These are phyloP conservation scores for Phocoena sinus DNA, from an alignment of 2,113 vertebrate genomes.

Conservation along the genomic window DNA sequence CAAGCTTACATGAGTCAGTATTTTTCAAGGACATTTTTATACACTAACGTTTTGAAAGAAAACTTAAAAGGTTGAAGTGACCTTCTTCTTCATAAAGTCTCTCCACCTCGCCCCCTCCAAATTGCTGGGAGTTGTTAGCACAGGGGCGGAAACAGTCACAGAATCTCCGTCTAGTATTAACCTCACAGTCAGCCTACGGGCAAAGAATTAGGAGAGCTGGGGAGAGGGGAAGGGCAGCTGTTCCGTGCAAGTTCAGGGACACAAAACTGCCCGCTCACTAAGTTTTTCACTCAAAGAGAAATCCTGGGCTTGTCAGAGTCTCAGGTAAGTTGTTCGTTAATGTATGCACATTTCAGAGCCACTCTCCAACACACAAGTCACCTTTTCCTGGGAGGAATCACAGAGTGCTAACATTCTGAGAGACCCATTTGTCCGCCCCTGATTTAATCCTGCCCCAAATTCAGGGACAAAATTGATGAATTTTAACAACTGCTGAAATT, in stretches of 20 bases:
- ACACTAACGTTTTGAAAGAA: not conserved
- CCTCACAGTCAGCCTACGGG: not conserved
- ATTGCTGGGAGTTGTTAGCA: not conserved
- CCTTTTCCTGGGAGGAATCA: not conserved
- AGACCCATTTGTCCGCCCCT: not conserved
- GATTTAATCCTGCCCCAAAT: not conserved
- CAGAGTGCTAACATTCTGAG: too few relatives aligned
- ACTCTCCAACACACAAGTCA: not conserved
- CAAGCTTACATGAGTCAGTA: not conserved
- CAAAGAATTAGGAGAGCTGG: not conserved
- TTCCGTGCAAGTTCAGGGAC: not conserved
- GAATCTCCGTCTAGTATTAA: rapidly evolving
- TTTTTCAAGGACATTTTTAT: constrained; percentile 11
- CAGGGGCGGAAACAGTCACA: not conserved
- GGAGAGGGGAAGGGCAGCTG: not conserved
- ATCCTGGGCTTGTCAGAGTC: not conserved
- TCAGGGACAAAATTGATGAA: not conserved
- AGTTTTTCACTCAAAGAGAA: not conserved
- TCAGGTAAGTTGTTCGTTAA: not conserved
- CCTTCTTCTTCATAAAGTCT: not conserved
- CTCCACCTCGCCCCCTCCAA: too few relatives aligned
- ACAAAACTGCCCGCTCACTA: not conserved
- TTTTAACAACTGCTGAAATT: not conserved
- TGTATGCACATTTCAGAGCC: not conserved
- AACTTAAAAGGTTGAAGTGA: not conserved